Conservation (phyloP, 2,888 invertebrate species). For the Eupithecia exiguata region DNA sequence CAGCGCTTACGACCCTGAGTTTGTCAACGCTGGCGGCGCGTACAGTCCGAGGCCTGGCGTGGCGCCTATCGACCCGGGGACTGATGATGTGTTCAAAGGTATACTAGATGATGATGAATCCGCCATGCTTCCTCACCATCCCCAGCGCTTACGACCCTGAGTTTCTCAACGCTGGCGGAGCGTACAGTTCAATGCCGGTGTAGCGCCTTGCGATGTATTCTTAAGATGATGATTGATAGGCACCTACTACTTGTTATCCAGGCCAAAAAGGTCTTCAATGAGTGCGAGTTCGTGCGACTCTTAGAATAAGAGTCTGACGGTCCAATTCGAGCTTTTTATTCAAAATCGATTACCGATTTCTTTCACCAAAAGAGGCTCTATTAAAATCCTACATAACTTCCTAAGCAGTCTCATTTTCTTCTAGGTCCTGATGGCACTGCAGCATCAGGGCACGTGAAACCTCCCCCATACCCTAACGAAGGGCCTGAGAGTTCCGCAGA, state of each 20-base stretch:
- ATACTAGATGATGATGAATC: conserved; percentile 46
- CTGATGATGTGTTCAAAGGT: conserved; percentile 79
- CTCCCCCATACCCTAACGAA: conserved; percentile 75
- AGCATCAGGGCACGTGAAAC: conserved; percentile 84
- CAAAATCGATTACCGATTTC: not conserved
- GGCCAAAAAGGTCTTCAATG: not conserved
- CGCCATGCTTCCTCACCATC: conserved; percentile 84
- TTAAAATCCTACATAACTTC: not conserved
- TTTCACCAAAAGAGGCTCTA: not conserved
- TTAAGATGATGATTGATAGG: conserved; percentile 58
- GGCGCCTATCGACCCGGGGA: conserved; percentile 57
- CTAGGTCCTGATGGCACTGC: conserved; percentile 82
- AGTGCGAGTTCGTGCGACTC: not conserved
- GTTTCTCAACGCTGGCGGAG: conserved; percentile 52
- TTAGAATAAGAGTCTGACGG: not conserved
- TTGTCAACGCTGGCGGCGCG: conserved; percentile 66
- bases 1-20: conserved; percentile 80
- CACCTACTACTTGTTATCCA: not conserved
- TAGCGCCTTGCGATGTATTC: conserved; percentile 67
- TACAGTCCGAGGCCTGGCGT: conserved; percentile 46
- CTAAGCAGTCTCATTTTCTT: conserved; percentile 14
- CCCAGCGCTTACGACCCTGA: conserved; percentile 64
- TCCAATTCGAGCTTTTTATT: not conserved
- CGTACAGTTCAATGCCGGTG: conserved; percentile 13
- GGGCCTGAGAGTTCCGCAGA: conserved; percentile 50